Base-by-base conservation (phyloP, 2,797 vertebrate species). In the Apogon hyalosoma region DNA sequence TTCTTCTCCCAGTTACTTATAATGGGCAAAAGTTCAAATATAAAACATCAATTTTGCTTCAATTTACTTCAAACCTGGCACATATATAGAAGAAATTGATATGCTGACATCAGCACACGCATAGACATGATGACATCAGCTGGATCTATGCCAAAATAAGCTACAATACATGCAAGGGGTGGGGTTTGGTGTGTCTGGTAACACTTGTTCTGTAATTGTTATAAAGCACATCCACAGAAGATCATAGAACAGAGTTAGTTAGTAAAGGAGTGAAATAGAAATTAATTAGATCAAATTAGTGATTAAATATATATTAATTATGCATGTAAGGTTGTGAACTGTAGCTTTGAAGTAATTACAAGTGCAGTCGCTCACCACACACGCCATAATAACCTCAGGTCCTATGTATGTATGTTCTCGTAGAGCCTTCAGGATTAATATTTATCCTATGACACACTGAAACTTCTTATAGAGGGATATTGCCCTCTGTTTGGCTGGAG, bases 281-380 rank as follows among this genome's bases (percentile, higher is more conserved):
- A 9, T 12, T 16, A 45, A 24, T 49, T 62, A 49, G 33, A 77
- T 56, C 48, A 46, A 55, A 28, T 63, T 2, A 1, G 55, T 55
- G 46, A 56, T 77, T 53, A 77, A 66, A 41, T 38, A 58, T 12
- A 69, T 16, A 33, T 15, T 18, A 36, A 38, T 1, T 0, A 56
- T 42, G 18, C 49, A 28, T 36, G 15, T 58, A 41, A 28, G 31
- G 59, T 36, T 65, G 60, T 53, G 10, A 43, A 16, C 43, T 43
- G 11, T 64, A 15, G 4, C 11, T 40, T 52, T 56, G 28, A 41
- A 16, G 13, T 43, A 66, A 57, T 51, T 28, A 28, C 24, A 6
- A 41, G 10, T 19, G 6, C 58, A 24, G 8, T 51, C 18, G 7
- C 14, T 6, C 19, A 9, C 6, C 3, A 24, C 46, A 59, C 12